Conservation (phyloP, 2,888 invertebrate genomes). For the Himalopsyche tibetana region DNA sequence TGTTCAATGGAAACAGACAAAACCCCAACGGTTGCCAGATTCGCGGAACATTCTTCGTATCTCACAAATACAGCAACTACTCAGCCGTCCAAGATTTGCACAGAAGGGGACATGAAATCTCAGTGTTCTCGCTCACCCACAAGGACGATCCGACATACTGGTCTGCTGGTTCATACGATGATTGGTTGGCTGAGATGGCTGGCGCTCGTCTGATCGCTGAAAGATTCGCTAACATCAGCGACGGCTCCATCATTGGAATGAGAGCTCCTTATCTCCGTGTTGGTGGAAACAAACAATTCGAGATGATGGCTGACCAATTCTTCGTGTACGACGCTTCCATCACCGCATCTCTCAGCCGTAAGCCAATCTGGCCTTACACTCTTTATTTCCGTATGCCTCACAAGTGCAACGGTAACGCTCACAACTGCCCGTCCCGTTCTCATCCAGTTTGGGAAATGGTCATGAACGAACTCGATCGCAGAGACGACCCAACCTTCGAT, state of each 20-base stretch:
- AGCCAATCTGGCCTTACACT: slow-evolving; percentile 98
- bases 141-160: slow-evolving; percentile 95
- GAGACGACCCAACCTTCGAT: slow-evolving; percentile 95
- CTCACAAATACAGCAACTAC: slow-evolving; percentile 95
- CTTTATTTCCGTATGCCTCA: slow-evolving; percentile 97
- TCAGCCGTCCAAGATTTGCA: slow-evolving; percentile 93
- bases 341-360: slow-evolving; percentile 90
- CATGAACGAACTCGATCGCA: slow-evolving; percentile 95
- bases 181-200: slow-evolving; percentile 97
- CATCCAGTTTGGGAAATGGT: slow-evolving; percentile 98
- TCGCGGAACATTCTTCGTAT: slow-evolving; percentile 93
- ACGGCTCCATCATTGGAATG: slow-evolving; percentile 92
- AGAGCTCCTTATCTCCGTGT: slow-evolving; percentile 93
- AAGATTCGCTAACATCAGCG: slow-evolving; percentile 93
- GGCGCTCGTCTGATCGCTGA: slow-evolving; percentile 91
- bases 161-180: slow-evolving; percentile 90
- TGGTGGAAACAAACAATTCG: slow-evolving; percentile 96
- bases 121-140: slow-evolving; percentile 94
- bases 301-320: slow-evolving; percentile 97
- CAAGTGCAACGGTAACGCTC: slow-evolving; percentile 95
- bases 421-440: slow-evolving; percentile 92
- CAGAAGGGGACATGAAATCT: slow-evolving; percentile 93
- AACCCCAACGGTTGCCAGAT: slow-evolving; percentile 94
- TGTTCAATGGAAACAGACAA: slow-evolving; percentile 89
- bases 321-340: slow-evolving; percentile 97